Conservation (phyloP, 2,797 vertebrate species). For the Pseudotriccus pelzelni region DNA sequence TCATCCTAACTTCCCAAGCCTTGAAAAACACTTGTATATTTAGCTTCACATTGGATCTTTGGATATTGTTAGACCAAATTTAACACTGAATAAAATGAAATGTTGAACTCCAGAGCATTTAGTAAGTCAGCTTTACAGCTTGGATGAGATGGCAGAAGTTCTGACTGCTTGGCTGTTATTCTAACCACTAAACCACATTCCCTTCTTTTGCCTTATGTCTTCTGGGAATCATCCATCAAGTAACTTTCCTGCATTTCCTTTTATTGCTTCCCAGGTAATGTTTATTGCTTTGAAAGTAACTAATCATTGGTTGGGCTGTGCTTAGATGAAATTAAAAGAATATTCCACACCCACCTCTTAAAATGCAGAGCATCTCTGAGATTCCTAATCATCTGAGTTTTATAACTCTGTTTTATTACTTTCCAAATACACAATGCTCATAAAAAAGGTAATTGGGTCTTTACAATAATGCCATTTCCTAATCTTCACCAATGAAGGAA, state of each 20-base stretch:
- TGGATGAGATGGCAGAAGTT: slow-evolving; percentile 8
- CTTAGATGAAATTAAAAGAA: slow-evolving; percentile 65
- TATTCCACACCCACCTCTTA: slow-evolving; percentile 42
- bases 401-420: slow-evolving; percentile 72
- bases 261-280: slow-evolving; percentile 73
- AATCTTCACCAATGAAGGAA: slow-evolving; percentile 60
- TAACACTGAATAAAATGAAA: not conserved
- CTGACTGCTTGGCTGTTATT: slow-evolving; percentile 19
- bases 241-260: slow-evolving; percentile 61
- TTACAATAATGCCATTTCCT: slow-evolving; percentile 69
- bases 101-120: not conserved
- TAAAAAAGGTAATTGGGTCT: slow-evolving; percentile 73
- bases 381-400: slow-evolving; percentile 69
- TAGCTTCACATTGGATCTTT: not conserved
- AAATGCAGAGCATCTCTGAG: slow-evolving; percentile 65
- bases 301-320: slow-evolving; percentile 53
- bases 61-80: slow-evolving; percentile 20
- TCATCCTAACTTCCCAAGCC: not conserved
- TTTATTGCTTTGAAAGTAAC: slow-evolving; percentile 70
- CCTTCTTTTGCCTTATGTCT: slow-evolving; percentile 37
- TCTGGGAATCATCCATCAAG: slow-evolving; percentile 60
- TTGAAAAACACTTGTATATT: slow-evolving; percentile 1
- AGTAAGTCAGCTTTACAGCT: slow-evolving; percentile 12
- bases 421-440: slow-evolving; percentile 69
- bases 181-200: slow-evolving; percentile 45